Evolutionary conservation across 1,140 invertebrate species (phyloP), one percentile per base, ranked within the genome.

Genomic region (Vanessa tameamea): DNA sequence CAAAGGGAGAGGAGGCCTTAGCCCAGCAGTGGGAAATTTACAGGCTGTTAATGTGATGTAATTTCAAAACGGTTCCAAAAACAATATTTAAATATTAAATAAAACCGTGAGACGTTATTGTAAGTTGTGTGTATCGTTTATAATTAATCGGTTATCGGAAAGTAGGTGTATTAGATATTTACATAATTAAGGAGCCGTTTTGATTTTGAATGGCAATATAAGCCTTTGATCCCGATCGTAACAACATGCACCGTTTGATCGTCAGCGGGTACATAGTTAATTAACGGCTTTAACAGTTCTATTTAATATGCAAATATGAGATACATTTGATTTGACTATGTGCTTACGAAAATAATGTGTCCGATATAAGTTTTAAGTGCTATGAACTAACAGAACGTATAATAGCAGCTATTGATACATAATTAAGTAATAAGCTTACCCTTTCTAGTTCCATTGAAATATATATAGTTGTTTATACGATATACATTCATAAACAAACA

Each of bases 191-290:
- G 53, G 51, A 65, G 48, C 61, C 48, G 37, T 72, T 72, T 57
- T 72, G 64, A 72, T 65, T 72, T 72, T 61, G 66, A 53, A 53
- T 75, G 57, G 67, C 61, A 68, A 43, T 64, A 75, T 70, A 75
- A 75, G 50, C 73, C 53, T 75, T 75, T 75, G 73, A 75, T 75
- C 73, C 73, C 50, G 65, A 69, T 75, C 51, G 73, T 75, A 57
- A 48, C 66, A 65, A 65, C 68, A 70, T 68, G 59, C 67, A 75
- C 68, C 47, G 63, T 70, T 69, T 75, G 61, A 69, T 75, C 63
- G 73, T 66, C 66, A 75, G 65, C 64, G 57, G 61, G 59, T 57
- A 69, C 51, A 63, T 75, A 75, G 63, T 75, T 75, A 75, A 75
- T 75, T 75, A 75, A 70, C 61, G 51, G 48, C 64, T 64, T 69